Conservation (phyloP, 2,888 invertebrate genomes). For the Andrena camellia region DNA sequence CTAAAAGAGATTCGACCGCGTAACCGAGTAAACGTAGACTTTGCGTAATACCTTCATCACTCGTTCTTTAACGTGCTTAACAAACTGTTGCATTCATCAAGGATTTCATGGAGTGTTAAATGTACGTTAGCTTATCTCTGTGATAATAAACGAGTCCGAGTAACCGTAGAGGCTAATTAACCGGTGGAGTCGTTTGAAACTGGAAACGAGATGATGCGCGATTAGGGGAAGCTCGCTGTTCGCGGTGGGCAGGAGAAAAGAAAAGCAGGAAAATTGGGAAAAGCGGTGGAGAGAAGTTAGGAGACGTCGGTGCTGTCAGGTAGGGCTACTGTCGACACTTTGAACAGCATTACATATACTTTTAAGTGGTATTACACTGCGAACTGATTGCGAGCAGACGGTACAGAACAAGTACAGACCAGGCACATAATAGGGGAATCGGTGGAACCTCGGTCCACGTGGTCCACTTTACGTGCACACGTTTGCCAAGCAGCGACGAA, state of each 20-base stretch:
- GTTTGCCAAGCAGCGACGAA: neutral
- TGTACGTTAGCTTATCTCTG: conserved; percentile 28
- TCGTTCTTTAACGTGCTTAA: conserved; percentile 35
- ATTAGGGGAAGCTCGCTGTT: neutral
- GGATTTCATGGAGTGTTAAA: conserved; percentile 23
- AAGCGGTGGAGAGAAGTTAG: conserved; percentile 66
- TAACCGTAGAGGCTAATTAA: conserved; percentile 12
- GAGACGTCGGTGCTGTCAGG: conserved; percentile 59
- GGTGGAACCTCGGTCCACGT: too few relatives aligned
- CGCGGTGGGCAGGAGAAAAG: conserved; percentile 1
- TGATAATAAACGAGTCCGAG: conserved; percentile 9
- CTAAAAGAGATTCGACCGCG: conserved; percentile 9
- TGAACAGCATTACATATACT: neutral
- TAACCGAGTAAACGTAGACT: conserved; percentile 17
- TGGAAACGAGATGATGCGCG: neutral
- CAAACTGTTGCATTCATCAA: conserved; percentile 19
- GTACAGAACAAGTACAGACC: neutral
- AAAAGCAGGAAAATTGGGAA: conserved; percentile 36
- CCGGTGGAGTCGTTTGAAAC: neutral
- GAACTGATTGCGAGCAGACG: neutral
- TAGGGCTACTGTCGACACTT: neutral
- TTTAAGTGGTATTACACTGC: neutral
- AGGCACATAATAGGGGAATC: too few relatives aligned
- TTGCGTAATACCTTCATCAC: neutral
- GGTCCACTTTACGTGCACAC: neutral